Evolutionary conservation across 2,888 invertebrate species (phyloP).

Genomic region (Taphrorychus bicolor): DNA sequence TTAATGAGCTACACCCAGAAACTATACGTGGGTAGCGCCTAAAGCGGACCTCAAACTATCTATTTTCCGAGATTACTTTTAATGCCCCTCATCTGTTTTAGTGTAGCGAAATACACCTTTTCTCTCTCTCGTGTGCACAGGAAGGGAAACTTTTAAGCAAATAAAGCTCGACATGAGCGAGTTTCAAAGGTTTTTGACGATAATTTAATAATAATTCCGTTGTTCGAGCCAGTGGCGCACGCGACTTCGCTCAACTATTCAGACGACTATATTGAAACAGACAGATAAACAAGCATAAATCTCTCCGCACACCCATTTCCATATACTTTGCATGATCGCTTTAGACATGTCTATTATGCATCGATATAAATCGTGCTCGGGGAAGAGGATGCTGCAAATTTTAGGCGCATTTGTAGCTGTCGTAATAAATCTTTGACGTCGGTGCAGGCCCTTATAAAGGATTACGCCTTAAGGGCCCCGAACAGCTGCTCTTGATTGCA

Average conservation of each 20-base stretch:
- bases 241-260: not conserved
- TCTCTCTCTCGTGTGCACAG: slow-evolving; percentile 8
- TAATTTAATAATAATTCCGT: not conserved
- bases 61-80: slow-evolving; percentile 17
- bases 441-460: slow-evolving; percentile 43
- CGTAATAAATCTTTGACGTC: slow-evolving; percentile 35
- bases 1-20: not conserved
- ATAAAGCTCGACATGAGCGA: not conserved
- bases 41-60: slow-evolving; percentile 5
- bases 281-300: slow-evolving; percentile 24
- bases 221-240: not conserved
- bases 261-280: slow-evolving; percentile 7
- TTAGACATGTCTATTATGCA: slow-evolving; percentile 36
- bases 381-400: slow-evolving; percentile 35
- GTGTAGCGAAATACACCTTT: slow-evolving; percentile 8
- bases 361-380: slow-evolving; percentile 21
- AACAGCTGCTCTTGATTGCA: slow-evolving; percentile 45
- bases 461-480: slow-evolving; percentile 50
- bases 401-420: slow-evolving; percentile 41
- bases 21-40: not conserved
- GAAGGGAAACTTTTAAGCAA: slow-evolving; percentile 10
- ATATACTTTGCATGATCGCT: slow-evolving; percentile 38
- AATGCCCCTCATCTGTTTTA: slow-evolving; percentile 26
- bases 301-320: slow-evolving; percentile 24
- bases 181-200: not conserved